Evolutionary conservation across 2,113 vertebrate species (phyloP), one percentile per base, ranked within the genome.

Genomic region (Cryptomyrus ogoouensis): DNA sequence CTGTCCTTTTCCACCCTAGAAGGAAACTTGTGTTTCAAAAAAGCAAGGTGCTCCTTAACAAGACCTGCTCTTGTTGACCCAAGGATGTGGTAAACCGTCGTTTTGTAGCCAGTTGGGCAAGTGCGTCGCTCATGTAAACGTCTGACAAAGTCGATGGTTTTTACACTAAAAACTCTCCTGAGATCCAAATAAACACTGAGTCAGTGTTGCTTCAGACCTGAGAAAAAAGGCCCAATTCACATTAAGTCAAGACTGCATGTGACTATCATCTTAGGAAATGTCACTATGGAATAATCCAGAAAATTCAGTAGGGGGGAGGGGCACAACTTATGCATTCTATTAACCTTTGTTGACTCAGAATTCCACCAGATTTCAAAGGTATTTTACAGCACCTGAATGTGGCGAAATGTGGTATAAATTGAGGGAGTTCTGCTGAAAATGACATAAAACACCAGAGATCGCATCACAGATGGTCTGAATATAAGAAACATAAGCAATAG

Each of bases 131-230:
- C 80, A 90, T 86, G 53, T 86, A 87, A 83, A 86, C 56, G 42
- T 87, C 15, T 87, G 83, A 87, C 56, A 87, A 49, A 66, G 83
- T 89, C 84, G 62, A 89, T 89, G 35, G 89, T 47, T 90, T 90
- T 50, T 70, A 49, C 53, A 87, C 83, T 52, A 70, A 90, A 80
- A 58, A 66, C 44, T 15, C 89, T 53, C 53, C 35, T 85, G 35
- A 58, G 80, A 44, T 58, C n/a, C 39, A 58, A 58, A 89, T 85
- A 85, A 89, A 89, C 53, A 85, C 39, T 84, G 80, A 89, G 80
- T 89, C 89, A 89, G 70, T 89, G 88, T 89, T 83, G 70, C 66
- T 89, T 27, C 49, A 56, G 49, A 17, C 21, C 9, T 17, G 24
- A 88, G 62, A 83, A 83, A 89, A 89, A 83, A 42, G 70, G 19